Evolutionary conservation across 2,888 invertebrate genomes (phyloP), one percentile per base, ranked within the genome.

Genomic region (Zootermopsis nevadensis): DNA sequence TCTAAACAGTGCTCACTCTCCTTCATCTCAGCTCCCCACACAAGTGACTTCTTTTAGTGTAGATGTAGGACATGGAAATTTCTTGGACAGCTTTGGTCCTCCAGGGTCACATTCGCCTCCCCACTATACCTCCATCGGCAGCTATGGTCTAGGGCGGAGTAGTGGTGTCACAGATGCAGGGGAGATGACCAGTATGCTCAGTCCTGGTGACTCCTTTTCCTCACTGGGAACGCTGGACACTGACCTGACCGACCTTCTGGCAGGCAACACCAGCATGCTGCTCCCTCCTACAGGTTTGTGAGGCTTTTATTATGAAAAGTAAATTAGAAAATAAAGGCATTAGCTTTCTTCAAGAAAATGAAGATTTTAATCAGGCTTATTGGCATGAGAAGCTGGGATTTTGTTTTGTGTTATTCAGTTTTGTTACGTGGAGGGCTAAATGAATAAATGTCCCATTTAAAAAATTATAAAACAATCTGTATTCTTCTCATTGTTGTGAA

Each of bases 1-100:
- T 22, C 31, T 60, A 27, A 60, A 12, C 31, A 74, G 33, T 38
- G 35, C n/a, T 42, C 74, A 74, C 38, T 74, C 74, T 3, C 74
- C 74, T 24, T 67, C 67, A 0, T 35, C 74, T 1, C 60, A 60
- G 15, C 60, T 60, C 27, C 60, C 60, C n/a, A 27, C 74, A 4
- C 74, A 74, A 27, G 33, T 74, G 38, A 42, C 74, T 22, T 66
- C 79, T 12, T 79, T 79, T n/a, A 79, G 33, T 22, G 38, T 79
- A 33, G 79, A 66, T 27, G 79, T 79, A 31, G 79, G 79, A 33
- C 53, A 79, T 19, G 66, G 35, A n/a, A 79, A 66, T 38, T 66
- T 60, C 15, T 15, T 79, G 22, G 79, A 79, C 60, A 79, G 60
- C 35, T 60, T 66, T 33, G 60, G 55, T 6, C 60, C 79, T 0